Evolutionary conservation across 2,888 invertebrate genomes (phyloP).

Genomic region (Odontomyia ornata): DNA sequence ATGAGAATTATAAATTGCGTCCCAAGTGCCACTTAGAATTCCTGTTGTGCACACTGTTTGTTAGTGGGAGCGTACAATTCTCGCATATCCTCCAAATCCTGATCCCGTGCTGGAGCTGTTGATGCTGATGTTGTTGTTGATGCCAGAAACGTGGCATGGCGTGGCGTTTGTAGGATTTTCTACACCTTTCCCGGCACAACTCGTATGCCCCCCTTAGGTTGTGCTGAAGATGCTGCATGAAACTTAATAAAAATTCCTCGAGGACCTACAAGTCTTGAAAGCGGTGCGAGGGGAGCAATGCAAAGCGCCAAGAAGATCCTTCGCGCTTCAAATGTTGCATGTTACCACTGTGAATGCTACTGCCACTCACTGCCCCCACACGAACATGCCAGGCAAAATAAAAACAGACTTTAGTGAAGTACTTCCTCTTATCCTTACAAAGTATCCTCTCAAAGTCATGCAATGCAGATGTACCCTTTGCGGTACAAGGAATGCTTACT

Average conservation of each 20-base stretch:
- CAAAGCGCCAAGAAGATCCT: constrained; percentile 5
- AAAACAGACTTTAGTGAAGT: constrained; percentile 37
- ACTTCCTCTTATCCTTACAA: constrained; percentile 40
- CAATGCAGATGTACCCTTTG: constrained; percentile 44
- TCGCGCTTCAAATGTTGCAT: constrained; percentile 32
- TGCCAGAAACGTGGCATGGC: neutral
- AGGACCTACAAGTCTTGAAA: constrained; percentile 21
- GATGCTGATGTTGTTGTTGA: neutral
- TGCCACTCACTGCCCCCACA: neutral
- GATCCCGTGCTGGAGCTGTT: constrained; percentile 4
- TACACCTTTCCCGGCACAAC: neutral
- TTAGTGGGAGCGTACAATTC: neutral
- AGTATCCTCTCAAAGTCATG: constrained; percentile 45
- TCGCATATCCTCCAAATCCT: constrained; percentile 20
- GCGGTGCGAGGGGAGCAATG: constrained; percentile 4
- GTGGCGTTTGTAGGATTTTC: neutral
- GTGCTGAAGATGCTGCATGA: constrained; percentile 19
- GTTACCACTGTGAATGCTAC: neutral
- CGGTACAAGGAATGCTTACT: constrained; percentile 41
- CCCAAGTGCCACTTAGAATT: constrained; percentile 39
- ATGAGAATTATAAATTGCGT: constrained; percentile 41
- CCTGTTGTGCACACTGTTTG: constrained; percentile 42
- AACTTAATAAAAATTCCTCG: constrained; percentile 43
- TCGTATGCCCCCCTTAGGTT: neutral
- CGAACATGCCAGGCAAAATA: constrained; percentile 6